These are phyloP conservation scores for Smittia sp. DNA, from an alignment of 2,888 invertebrate species.

Conservation along the genomic window DNA sequence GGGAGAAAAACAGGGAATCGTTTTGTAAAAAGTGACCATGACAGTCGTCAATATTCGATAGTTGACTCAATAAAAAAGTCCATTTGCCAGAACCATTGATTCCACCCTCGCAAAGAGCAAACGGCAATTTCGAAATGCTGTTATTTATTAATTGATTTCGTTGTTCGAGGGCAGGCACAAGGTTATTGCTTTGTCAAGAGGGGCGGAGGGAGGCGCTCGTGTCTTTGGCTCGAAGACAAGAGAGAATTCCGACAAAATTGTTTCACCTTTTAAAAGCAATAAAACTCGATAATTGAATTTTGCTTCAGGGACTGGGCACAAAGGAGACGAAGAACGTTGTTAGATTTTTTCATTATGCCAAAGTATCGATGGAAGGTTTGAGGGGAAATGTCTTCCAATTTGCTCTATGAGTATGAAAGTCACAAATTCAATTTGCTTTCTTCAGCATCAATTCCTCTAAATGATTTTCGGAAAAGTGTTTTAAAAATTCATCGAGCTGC, in stretches of 20 bases:
- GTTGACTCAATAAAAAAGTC: background rate
- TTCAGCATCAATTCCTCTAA: background rate
- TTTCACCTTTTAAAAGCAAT: conserved; percentile 30
- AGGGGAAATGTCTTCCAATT: background rate
- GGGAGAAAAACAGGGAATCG: background rate
- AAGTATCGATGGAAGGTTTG: background rate
- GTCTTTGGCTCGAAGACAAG: background rate
- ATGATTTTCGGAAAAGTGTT: background rate
- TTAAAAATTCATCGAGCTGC: background rate
- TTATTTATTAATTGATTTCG: background rate
- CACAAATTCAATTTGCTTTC: background rate
- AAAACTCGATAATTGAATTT: conserved; percentile 29
- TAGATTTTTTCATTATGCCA: background rate
- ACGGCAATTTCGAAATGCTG: background rate
- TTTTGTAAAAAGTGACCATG: background rate
- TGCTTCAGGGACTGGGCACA: background rate
- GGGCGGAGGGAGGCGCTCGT: background rate
- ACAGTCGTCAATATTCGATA: background rate
- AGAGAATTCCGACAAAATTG: background rate
- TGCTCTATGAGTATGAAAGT: background rate
- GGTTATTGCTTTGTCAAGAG: background rate
- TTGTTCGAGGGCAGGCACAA: background rate
- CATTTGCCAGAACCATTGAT: background rate
- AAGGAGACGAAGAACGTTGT: background rate
- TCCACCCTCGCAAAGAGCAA: background rate